Conservation (phyloP, 2,113 vertebrate species). For the Arizona elegans region DNA sequence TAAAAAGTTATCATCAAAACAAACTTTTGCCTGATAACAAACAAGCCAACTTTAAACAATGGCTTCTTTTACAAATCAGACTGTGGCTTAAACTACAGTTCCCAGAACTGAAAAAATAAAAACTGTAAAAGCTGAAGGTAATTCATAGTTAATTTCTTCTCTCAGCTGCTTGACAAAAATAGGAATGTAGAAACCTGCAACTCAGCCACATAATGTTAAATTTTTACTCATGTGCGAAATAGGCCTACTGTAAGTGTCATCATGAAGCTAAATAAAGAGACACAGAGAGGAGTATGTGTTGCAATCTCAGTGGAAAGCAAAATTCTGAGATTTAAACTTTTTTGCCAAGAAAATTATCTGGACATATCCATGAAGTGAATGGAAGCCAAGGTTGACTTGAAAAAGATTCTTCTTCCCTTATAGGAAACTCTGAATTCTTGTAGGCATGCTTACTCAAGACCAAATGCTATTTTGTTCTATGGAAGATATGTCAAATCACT, state of each 20-base stretch:
- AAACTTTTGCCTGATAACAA: background rate
- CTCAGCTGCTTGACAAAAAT: too few species aligned
- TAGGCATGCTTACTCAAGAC: background rate
- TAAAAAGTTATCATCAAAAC: background rate
- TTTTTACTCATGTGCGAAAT: background rate
- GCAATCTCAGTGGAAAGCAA: background rate
- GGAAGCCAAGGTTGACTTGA: background rate
- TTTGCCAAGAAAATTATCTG: background rate
- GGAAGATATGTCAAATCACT: background rate
- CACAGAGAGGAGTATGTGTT: background rate
- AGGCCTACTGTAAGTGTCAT: too few species aligned
- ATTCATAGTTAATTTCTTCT: background rate
- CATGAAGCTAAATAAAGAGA: background rate
- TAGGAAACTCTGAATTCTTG: background rate
- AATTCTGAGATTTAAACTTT: background rate
- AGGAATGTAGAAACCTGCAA: background rate
- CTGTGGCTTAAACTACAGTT: background rate
- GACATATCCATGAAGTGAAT: background rate
- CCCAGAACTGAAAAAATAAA: background rate
- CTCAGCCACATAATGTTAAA: background rate
- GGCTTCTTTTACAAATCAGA: background rate
- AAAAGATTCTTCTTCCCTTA: background rate
- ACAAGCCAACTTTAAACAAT: background rate
- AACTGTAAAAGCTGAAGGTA: background rate
- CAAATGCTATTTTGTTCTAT: background rate